Conservation (phyloP, 2,797 vertebrate genomes). For the Kryptolebias ocellatus region DNA sequence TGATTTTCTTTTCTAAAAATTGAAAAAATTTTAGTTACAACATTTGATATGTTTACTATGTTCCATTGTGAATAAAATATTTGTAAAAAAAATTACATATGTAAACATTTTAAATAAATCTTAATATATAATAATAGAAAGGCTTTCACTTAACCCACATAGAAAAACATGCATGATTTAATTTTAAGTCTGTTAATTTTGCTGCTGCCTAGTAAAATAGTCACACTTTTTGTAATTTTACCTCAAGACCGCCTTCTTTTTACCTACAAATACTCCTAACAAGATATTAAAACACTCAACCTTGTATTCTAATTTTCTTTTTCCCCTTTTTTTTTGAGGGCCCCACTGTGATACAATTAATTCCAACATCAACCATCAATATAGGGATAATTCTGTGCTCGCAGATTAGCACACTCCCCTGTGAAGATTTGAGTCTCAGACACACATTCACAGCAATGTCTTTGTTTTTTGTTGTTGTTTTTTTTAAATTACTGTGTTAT, state of each 20-base stretch:
- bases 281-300: neutral
- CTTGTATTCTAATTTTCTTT: conserved; percentile 8
- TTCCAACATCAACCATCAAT: conserved; percentile 19
- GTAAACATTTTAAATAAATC: too few species aligned
- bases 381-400: conserved; percentile 2
- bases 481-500: conserved; percentile 21
- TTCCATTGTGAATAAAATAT: too few species aligned
- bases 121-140: neutral
- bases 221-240: neutral
- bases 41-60: too few species aligned
- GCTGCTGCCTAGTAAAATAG: neutral
- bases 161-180: too few species aligned
- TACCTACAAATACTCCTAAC: neutral
- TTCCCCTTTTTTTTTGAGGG: neutral
- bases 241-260: neutral
- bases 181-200: too few species aligned
- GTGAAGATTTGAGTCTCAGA: conserved; percentile 9
- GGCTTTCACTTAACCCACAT: neutral
- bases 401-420: neutral
- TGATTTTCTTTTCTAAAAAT: too few species aligned
- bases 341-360: conserved; percentile 22
- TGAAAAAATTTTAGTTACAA: too few species aligned
- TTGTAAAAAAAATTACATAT: too few species aligned
- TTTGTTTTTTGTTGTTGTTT: conserved; percentile 24
- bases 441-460: conserved; percentile 24